phyloP scores from a whole-genome alignment of 2,888 invertebrate genomes.

The Exocentrus adspersus region DNA sequence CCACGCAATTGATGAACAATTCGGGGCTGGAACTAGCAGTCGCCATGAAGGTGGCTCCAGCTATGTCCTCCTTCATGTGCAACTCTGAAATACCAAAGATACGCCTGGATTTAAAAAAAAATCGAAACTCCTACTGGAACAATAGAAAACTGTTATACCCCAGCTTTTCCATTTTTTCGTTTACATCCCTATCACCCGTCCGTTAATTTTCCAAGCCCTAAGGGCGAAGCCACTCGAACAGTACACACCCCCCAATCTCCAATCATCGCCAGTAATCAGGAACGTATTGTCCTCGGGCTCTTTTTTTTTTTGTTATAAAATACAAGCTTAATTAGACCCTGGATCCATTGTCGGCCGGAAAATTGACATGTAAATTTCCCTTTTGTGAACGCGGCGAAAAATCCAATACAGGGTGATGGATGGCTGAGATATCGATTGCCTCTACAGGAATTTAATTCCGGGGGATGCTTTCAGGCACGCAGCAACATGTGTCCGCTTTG shows the following conservation, averaged over 20 bases:
- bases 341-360: not conserved
- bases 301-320: too few species aligned
- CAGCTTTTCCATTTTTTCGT: too few species aligned
- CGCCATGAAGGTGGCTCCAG: constrained; percentile 92
- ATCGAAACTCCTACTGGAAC: too few species aligned
- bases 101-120: not conserved
- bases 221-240: too few species aligned
- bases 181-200: too few species aligned
- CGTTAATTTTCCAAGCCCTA: not conserved
- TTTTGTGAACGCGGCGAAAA: not conserved
- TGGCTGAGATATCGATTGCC: not conserved
- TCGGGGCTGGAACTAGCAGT: constrained; percentile 89
- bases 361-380: constrained; percentile 3
- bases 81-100: constrained; percentile 63
- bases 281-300: too few species aligned
- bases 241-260: too few species aligned
- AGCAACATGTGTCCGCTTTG: not conserved
- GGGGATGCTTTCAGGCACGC: not conserved
- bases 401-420: not conserved
- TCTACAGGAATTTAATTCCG: not conserved
- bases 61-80: constrained; percentile 78
- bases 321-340: too few species aligned
- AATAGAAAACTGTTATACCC: too few species aligned
- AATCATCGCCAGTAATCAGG: too few species aligned
- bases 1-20: constrained; percentile 85